Evolutionary conservation across 2,888 invertebrate genomes (phyloP), one percentile per base, ranked within the genome.

Genomic region (Synanthedon andrenaeformis): DNA sequence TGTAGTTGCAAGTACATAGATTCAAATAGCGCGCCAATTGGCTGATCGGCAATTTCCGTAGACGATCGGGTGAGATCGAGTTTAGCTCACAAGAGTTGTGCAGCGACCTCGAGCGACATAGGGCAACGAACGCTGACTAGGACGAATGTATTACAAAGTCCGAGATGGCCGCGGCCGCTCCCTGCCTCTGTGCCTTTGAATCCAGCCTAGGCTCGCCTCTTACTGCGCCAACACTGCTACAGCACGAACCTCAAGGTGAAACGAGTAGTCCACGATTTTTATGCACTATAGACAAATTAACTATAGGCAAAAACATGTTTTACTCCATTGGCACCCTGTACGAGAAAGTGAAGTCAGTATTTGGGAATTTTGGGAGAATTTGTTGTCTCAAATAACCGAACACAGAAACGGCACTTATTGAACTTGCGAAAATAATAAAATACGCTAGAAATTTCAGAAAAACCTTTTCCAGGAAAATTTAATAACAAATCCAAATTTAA

Each of bases 81-180:
- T 60, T 64, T 13, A 63, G 63, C 66, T 63, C 64, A 56, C 58
- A 61, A n/a, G 65, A 63, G 64, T 61, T 62, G 54, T 57, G 62
- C 61, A 58, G 71, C 82, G 86, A 79, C 85, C 85, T 85, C 86
- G 84, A 67, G 73, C 68, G 62, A 57, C 64, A 62, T 75, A 64
- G 87, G 85, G 82, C 85, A 86, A 87, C 82, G 84, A 79, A 79
- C 86, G 84, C 81, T 82, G 78, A 86, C 83, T 86, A 85, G 86
- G 85, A 82, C 86, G 83, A 84, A 82, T 79, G 82, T 80, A 83
- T 84, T 86, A 86, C 84, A 84, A 83, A 86, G 86, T 85, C 85
- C 84, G 82, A 84, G 73, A 74, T 69, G 73, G 66, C 75, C 74
- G 76, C 73, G 76, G 77, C 82, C 83, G 78, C 82, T 82, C 85